A percentile compares a stretch with the other conserved stretches of the same genome.
Evolutionary conservation across 2,113 vertebrate genomes (phyloP).

Genomic region (Synodontis membranacea): DNA sequence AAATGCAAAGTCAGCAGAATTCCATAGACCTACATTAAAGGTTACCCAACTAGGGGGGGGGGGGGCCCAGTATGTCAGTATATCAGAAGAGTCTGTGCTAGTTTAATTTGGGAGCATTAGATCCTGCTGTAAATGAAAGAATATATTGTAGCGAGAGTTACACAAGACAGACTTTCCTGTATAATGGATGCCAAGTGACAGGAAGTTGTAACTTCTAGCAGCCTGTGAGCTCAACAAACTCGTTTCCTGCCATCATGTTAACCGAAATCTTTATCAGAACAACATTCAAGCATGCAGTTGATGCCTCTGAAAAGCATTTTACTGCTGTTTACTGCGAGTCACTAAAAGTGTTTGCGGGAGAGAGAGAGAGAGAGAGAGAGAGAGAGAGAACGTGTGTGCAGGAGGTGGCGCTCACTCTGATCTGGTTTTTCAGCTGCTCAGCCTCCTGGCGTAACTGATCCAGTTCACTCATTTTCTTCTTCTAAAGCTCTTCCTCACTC

Average conservation of each 20-base stretch:
- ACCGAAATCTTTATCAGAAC: background rate
- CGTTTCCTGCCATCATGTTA: background rate
- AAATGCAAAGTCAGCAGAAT: background rate
- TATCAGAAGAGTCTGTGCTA: background rate
- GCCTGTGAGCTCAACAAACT: background rate
- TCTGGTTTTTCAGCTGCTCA: conserved; percentile 99
- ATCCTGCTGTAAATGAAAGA: background rate
- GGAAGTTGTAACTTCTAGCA: background rate
- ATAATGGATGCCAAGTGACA: background rate
- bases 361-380: no score
- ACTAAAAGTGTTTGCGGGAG: no score
- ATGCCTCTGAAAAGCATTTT: background rate
- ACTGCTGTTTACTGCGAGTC: background rate
- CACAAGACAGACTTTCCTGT: background rate
- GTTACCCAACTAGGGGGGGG: background rate
- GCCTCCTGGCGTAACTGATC: conserved; percentile 99
- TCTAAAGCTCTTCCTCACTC: conserved; percentile 78
- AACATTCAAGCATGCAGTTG: background rate
- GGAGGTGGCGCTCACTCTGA: conserved; percentile 79
- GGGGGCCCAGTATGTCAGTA: accelerated
- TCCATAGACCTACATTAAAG: background rate
- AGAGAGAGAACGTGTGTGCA: background rate
- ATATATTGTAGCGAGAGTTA: background rate
- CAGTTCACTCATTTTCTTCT: conserved; percentile 95
- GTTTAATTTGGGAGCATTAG: background rate